phyloP scores from a whole-genome alignment of 2,797 vertebrate genomes.

The Arrhamphus sclerolepis region DNA sequence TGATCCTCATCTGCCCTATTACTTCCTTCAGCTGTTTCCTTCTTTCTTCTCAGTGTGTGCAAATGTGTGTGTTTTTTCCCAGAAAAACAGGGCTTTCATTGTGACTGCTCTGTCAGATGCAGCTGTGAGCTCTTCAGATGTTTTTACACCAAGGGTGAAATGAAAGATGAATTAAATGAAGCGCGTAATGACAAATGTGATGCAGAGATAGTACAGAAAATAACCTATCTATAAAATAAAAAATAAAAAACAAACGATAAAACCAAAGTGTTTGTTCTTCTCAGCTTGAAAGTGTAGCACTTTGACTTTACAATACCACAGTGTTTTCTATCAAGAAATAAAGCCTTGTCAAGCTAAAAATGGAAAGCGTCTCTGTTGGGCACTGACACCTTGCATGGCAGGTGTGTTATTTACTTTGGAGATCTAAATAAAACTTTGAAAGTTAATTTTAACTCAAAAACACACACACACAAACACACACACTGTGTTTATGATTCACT shows the following conservation, averaged over 20 bases:
- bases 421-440: neutral
- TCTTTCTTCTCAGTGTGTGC: constrained; percentile 51
- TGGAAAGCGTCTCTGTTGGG: neutral
- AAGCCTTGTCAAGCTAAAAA: constrained; percentile 6
- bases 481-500: constrained; percentile 1
- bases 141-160: constrained; percentile 66
- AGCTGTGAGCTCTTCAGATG: constrained; percentile 70
- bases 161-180: constrained; percentile 45
- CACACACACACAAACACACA: neutral
- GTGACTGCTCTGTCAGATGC: constrained; percentile 58
- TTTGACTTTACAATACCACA: neutral
- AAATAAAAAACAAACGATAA: no score
- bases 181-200: constrained; percentile 12
- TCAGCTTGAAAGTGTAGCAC: neutral
- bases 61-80: constrained; percentile 41
- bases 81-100: constrained; percentile 70
- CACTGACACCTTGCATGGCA: neutral
- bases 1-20: constrained; percentile 83
- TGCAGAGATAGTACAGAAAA: constrained; percentile 16
- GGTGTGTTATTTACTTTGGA: neutral
- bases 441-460: constrained; percentile 6
- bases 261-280: constrained; percentile 16
- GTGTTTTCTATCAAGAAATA: neutral
- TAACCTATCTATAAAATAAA: neutral
- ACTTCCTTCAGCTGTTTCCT: constrained; percentile 81